Conservation (phyloP, 2,113 vertebrate genomes). For the Bagarius yarrelli region DNA sequence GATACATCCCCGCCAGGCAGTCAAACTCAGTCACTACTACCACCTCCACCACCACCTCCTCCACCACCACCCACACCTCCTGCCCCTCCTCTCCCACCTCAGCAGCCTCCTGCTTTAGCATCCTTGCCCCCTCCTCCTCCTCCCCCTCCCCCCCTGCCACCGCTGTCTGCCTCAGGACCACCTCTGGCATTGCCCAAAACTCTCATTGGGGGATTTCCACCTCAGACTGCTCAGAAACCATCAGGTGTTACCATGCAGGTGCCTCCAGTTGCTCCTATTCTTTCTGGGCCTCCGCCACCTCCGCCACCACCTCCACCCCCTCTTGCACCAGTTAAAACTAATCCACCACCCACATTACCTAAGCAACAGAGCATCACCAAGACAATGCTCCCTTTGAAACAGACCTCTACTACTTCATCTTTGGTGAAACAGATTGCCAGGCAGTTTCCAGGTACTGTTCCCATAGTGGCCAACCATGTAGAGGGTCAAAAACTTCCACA, state of each 20-base stretch:
- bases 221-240: constrained; percentile 70
- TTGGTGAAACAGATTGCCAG: constrained; percentile 86
- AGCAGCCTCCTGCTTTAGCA: constrained; percentile 41
- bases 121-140: constrained; percentile 57
- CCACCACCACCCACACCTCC: constrained; percentile 56
- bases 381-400: constrained; percentile 53
- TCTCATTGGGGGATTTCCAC: constrained; percentile 66
- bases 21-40: constrained; percentile 58
- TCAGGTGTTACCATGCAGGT: constrained; percentile 52
- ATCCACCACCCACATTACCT: constrained; percentile 80
- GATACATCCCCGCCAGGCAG: constrained; percentile 53
- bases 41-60: constrained; percentile 65
- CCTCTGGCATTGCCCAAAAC: constrained; percentile 78
- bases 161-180: constrained; percentile 60
- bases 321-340: constrained; percentile 72
- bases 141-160: constrained; percentile 52
- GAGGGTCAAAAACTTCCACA: constrained; percentile 71
- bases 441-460: constrained; percentile 81
- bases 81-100: constrained; percentile 60
- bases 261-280: constrained; percentile 62
- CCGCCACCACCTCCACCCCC: constrained; percentile 68
- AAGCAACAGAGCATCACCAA: constrained; percentile 86
- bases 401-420: constrained; percentile 67
- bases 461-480: constrained; percentile 61
- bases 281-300: constrained; percentile 50